phyloP scores from a whole-genome alignment of 1,140 invertebrate genomes.

The Drosophila tristis region DNA sequence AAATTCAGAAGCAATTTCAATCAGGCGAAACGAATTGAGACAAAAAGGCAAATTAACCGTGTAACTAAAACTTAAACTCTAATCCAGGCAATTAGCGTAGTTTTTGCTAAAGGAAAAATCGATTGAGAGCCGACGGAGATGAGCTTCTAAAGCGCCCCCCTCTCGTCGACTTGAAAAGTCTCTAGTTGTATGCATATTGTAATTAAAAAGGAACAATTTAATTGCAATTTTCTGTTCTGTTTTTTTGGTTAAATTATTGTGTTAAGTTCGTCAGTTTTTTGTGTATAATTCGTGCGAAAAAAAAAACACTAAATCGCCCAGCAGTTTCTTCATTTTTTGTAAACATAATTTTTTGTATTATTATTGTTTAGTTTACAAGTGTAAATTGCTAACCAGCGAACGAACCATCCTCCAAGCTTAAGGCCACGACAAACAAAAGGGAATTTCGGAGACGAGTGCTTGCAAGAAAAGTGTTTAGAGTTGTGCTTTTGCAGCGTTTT shows the following conservation, averaged over 20 bases:
- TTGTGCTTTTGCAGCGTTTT: conserved; percentile 46
- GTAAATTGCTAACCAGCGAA: conserved; percentile 29
- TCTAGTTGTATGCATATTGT: conserved; percentile 63
- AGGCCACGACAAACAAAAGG: conserved; percentile 4
- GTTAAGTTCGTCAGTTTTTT: conserved; percentile 57
- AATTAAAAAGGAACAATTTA: conserved; percentile 61
- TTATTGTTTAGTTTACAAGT: conserved; percentile 67
- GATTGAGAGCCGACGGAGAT: conserved; percentile 32
- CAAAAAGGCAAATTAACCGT: conserved; percentile 50
- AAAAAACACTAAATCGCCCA: conserved; percentile 57
- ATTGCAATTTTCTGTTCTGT: conserved; percentile 52
- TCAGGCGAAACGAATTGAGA: conserved; percentile 13
- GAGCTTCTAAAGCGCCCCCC: conserved; percentile 61
- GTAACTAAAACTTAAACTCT: conserved; percentile 62
- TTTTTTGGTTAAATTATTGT: conserved; percentile 57
- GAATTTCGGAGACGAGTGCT: background rate
- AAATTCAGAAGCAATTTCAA: conserved; percentile 54
- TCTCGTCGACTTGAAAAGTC: conserved; percentile 54
- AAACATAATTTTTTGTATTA: conserved; percentile 63
- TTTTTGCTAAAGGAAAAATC: conserved; percentile 47
- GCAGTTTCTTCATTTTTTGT: conserved; percentile 30
- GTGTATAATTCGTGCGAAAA: conserved; percentile 75
- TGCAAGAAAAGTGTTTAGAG: background rate
- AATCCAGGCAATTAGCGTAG: conserved; percentile 53
- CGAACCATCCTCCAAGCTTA: background rate